Base-by-base conservation (phyloP, 2,797 vertebrate genomes). In the Hydrolagus colliei region DNA sequence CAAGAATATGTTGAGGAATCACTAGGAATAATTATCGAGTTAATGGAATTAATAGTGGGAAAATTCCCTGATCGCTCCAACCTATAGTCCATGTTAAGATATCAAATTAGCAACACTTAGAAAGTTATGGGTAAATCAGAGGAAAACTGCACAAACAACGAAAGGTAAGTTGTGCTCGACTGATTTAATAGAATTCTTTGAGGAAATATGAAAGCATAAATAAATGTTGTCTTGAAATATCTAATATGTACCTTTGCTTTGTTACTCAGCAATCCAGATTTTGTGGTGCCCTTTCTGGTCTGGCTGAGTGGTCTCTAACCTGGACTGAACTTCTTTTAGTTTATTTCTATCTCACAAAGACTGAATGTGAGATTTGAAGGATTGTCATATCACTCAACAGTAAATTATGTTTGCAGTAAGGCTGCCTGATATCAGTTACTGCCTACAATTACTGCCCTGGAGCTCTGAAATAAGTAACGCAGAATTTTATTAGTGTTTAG, bases 401-500 rank as follows among this genome's bases (percentile, higher is more conserved):
- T 52, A 52, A 52, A 52, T 52, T 52, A 6, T 52, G 41, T 52
- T 3, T 67, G 79, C n/a, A 16, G n/a, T 10, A 52, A 3, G 41
- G 52, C 20, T 20, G 18, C 16, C 32, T 84, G 18, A 68, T 71
- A 2, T 84, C 79, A 41, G 4, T 16, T 32, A 18, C 35, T 35
- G 27, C 41, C 65, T 41, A 41, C 14, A 84, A 6, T 27, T 27
- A 35, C 41, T 41, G 32, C 79, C 32, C 65, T 11, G 32, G 68
- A 3, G 6, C 71, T 71, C 65, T 68, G 71, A 73, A 84, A 84
- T 71, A 84, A 84, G 16, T 10, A 68, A 35, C 65, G 41, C 65
- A 84, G 32, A 84, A 84, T 20, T 84, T 84, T 84, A 71, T 67
- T 84, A n/a, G 79, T 68, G 62, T 84, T 52, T 85, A 90, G 92